Conservation (phyloP, 2,113 vertebrate genomes). For the Laticauda laticaudata region DNA sequence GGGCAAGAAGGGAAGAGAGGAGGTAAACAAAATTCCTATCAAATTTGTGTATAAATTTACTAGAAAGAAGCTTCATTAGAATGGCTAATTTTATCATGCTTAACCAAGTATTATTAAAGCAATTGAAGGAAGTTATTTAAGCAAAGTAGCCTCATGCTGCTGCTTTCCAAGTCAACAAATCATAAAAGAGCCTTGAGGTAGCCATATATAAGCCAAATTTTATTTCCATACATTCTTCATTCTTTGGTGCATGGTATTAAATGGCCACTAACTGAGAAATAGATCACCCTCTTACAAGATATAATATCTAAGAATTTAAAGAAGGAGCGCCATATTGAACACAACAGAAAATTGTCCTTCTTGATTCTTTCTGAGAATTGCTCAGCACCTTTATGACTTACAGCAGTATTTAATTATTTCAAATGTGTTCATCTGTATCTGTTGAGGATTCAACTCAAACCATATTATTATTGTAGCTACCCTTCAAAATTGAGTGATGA, state of each 20-base stretch:
- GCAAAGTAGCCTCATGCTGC: neutral
- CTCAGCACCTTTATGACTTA: constrained; percentile 55
- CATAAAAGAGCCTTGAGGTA: neutral
- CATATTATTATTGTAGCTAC: neutral
- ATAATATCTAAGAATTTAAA: constrained; percentile 29
- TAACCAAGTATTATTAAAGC: neutral
- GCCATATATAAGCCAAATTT: neutral
- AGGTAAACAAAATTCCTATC: constrained; percentile 2
- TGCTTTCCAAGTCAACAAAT: constrained; percentile 27
- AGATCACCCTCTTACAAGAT: constrained; percentile 23
- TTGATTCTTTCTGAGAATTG: constrained; percentile 43
- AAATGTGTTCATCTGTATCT: constrained; percentile 54
- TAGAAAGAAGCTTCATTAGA: neutral
- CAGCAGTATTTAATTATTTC: constrained; percentile 27
- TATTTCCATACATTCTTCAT: constrained; percentile 7
- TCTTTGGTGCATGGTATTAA: neutral
- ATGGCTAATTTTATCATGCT: neutral
- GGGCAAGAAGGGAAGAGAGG: neutral
- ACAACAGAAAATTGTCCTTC: constrained; percentile 38
- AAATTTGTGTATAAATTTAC: neutral
- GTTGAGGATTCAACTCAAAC: constrained; percentile 57
- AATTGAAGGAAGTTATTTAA: neutral
- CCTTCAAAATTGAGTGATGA: neutral
- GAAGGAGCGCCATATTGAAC: constrained; percentile 1
- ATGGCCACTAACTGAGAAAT: constrained; percentile 4